phyloP scores from a whole-genome alignment of 1,140 invertebrate species.

The Drosophila repleta region DNA sequence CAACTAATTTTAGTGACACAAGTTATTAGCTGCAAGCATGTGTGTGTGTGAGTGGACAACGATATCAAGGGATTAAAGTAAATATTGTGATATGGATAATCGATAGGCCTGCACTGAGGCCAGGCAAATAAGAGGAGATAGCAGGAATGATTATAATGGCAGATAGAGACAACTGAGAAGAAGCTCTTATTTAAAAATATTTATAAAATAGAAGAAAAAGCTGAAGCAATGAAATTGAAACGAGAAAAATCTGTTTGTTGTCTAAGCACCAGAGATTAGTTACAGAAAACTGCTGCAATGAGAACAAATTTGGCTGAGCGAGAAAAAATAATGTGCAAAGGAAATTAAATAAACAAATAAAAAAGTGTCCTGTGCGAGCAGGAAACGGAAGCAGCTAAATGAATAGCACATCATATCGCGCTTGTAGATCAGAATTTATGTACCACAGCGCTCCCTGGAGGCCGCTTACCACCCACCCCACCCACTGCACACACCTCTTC shows the following conservation, averaged over 20 bases:
- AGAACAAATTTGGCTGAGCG: background rate
- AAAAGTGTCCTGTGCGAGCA: background rate
- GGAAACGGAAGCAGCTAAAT: constrained; percentile 10
- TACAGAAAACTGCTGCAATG: constrained; percentile 7
- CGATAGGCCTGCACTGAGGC: constrained; percentile 46
- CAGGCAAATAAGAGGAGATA: background rate
- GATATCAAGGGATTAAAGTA: background rate
- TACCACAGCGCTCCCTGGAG: background rate
- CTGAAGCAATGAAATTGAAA: background rate
- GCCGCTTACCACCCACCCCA: background rate
- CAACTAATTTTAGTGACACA: constrained; percentile 69
- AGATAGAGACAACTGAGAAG: no score
- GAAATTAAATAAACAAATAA: constrained; percentile 37
- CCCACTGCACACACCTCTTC: background rate
- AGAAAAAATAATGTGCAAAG: constrained; percentile 30
- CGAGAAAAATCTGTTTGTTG: background rate
- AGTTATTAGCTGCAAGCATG: constrained; percentile 33
- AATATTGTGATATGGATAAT: constrained; percentile 50
- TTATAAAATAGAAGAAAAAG: background rate
- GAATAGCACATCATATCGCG: constrained; percentile 10
- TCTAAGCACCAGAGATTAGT: background rate
- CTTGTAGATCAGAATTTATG: constrained; percentile 17
- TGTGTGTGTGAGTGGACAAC: constrained; percentile 3
- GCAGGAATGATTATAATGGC: background rate
- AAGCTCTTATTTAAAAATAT: no score